These are phyloP conservation scores for Ancistrus triradiatus DNA, from an alignment of 2,113 vertebrate genomes.

Conservation along the genomic window DNA sequence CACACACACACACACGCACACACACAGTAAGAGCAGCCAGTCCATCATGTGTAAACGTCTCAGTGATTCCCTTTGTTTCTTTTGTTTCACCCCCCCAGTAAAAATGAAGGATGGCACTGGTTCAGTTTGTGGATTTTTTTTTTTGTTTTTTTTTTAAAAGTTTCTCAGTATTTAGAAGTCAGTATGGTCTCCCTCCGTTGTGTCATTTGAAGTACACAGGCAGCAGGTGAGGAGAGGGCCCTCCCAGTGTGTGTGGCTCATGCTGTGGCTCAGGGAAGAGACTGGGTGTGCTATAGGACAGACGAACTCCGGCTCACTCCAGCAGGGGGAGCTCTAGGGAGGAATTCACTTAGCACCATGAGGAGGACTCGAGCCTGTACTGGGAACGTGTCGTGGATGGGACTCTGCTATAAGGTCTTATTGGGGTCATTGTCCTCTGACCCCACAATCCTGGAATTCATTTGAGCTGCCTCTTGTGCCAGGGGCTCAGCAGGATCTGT, in stretches of 20 bases:
- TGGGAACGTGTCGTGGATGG: slow-evolving; percentile 4
- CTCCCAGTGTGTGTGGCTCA: slow-evolving; percentile 31
- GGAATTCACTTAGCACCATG: slow-evolving; percentile 84
- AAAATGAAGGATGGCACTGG: slow-evolving; percentile 54
- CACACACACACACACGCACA: slow-evolving; percentile 32
- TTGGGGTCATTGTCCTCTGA: slow-evolving; percentile 76
- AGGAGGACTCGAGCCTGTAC: slow-evolving; percentile 48
- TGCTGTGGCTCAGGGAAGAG: slow-evolving; percentile 42
- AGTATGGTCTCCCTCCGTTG: slow-evolving; percentile 30
- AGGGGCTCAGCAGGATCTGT: slow-evolving; percentile 65
- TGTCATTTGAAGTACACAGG: slow-evolving; percentile 37
- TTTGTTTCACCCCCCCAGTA: slow-evolving; percentile 38
- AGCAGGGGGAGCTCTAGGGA: slow-evolving; percentile 54
- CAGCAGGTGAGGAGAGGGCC: slow-evolving; percentile 32
- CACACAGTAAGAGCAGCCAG: slow-evolving; percentile 48
- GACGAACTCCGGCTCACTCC: slow-evolving; percentile 51
- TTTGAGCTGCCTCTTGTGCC: slow-evolving; percentile 58
- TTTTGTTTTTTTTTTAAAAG: neutral
- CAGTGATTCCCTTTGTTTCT: slow-evolving; percentile 38
- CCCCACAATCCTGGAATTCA: slow-evolving; percentile 53
- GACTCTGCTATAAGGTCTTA: slow-evolving; percentile 84
- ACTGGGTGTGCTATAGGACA: slow-evolving; percentile 49
- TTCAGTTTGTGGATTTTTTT: slow-evolving; percentile 21
- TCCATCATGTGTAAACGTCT: slow-evolving; percentile 40
- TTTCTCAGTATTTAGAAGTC: slow-evolving; percentile 42